Percentiles rank a stretch among this genome's conserved stretches.
Conservation (phyloP, 2,888 invertebrate genomes). For the Blera fallax region DNA sequence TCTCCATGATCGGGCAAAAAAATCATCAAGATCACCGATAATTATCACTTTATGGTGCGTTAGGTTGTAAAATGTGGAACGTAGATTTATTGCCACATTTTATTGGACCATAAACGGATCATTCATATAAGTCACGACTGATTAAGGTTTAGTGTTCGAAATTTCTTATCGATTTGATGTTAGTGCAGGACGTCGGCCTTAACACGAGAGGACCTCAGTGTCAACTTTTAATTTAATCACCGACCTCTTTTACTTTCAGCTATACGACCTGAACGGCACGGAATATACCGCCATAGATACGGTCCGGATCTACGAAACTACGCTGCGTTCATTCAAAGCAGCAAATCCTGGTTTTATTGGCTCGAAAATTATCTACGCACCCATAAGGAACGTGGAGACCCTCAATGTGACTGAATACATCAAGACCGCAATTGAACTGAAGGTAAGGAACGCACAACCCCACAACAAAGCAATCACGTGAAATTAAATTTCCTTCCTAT, state of each 20-base stretch:
- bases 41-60: background rate
- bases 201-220: no score
- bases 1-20: background rate
- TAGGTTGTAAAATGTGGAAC: background rate
- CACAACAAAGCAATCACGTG: background rate
- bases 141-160: background rate
- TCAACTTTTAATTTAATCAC: no score
- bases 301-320: slow-evolving; percentile 84
- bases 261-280: slow-evolving; percentile 87
- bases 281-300: slow-evolving; percentile 83
- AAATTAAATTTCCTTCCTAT: slow-evolving; percentile 74
- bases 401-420: slow-evolving; percentile 82
- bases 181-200: no score
- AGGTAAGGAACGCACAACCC: slow-evolving; percentile 76
- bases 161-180: background rate
- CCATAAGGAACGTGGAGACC: slow-evolving; percentile 82
- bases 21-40: background rate
- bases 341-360: slow-evolving; percentile 87
- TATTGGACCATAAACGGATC: background rate
- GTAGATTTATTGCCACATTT: background rate
- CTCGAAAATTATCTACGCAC: slow-evolving; percentile 87
- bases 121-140: background rate
- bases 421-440: slow-evolving; percentile 75
- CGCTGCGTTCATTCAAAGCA: slow-evolving; percentile 83
- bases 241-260: slow-evolving; percentile 72